Percentiles rank a stretch among this genome's conserved stretches.
Conservation (phyloP, 2,797 vertebrate genomes). For the Hephaestus fuliginosus region DNA sequence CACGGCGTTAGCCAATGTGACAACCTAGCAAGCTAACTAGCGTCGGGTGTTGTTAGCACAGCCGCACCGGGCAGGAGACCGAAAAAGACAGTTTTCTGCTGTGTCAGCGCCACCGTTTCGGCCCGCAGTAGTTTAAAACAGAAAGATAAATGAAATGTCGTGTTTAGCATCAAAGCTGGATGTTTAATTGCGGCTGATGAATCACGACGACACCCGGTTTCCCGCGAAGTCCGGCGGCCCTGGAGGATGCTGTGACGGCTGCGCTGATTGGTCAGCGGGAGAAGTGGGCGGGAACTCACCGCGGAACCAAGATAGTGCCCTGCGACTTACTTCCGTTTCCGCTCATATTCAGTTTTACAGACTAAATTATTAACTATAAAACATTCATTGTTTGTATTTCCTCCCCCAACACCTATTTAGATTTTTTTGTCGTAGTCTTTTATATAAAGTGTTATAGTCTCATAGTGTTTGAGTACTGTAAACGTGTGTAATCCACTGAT, state of each 20-base stretch:
- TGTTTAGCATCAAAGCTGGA: rapidly evolving
- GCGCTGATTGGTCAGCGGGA: slow-evolving; percentile 59
- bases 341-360: not conserved
- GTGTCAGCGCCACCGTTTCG: slow-evolving; percentile 27
- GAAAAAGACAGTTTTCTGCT: not conserved
- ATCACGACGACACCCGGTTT: slow-evolving; percentile 61
- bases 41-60: slow-evolving; percentile 58
- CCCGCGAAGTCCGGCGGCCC: slow-evolving; percentile 78
- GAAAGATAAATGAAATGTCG: rapidly evolving
- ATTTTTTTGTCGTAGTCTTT: not conserved
- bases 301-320: slow-evolving; percentile 1
- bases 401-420: rapidly evolving
- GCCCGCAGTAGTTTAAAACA: rapidly evolving
- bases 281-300: not conserved
- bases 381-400: rapidly evolving
- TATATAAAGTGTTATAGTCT: rapidly evolving
- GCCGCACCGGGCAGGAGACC: not conserved
- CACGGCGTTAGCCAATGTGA: slow-evolving; percentile 41
- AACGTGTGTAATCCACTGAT: not conserved
- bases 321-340: slow-evolving; percentile 40
- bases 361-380: no score
- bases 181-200: not conserved
- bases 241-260: slow-evolving; percentile 23
- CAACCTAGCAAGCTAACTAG: slow-evolving; percentile 45
- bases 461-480: not conserved